phyloP scores from a whole-genome alignment of 2,797 vertebrate genomes.

The Peromyscus melanophrys region DNA sequence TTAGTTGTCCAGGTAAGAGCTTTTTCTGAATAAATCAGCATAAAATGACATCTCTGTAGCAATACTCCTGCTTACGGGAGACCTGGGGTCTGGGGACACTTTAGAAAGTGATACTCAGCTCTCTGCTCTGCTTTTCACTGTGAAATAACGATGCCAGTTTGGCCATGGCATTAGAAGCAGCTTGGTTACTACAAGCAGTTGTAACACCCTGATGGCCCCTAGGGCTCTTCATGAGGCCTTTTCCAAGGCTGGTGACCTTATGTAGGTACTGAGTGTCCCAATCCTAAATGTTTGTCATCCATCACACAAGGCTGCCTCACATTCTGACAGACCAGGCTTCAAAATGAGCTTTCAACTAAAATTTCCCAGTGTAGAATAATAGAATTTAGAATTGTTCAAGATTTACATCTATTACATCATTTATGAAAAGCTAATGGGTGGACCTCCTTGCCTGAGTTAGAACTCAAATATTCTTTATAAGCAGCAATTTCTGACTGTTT shows the following conservation, averaged over 20 bases:
- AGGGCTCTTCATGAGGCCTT: background rate
- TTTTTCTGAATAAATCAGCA: constrained; percentile 25
- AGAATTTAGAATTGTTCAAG: background rate
- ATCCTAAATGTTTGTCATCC: background rate
- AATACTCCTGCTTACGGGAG: constrained; percentile 44
- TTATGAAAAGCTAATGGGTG: background rate
- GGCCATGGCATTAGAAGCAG: background rate
- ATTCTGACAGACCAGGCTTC: background rate
- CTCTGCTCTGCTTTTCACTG: background rate
- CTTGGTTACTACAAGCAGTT: background rate
- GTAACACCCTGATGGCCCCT: background rate
- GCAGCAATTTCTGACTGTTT: background rate
- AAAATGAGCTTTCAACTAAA: background rate
- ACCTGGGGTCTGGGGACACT: background rate
- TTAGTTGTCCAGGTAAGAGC: background rate
- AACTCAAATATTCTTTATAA: constrained; percentile 27
- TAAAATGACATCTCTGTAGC: constrained; percentile 57
- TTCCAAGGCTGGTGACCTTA: background rate
- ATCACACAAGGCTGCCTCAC: background rate
- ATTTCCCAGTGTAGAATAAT: background rate
- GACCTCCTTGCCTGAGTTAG: background rate
- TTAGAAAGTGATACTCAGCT: background rate
- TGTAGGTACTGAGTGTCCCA: background rate
- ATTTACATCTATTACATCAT: constrained; percentile 38
- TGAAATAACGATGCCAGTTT: background rate